Percentiles rank a stretch among this genome's conserved stretches.
phyloP scores from a whole-genome alignment of 2,113 vertebrate genomes.

The Plectropomus leopardus region DNA sequence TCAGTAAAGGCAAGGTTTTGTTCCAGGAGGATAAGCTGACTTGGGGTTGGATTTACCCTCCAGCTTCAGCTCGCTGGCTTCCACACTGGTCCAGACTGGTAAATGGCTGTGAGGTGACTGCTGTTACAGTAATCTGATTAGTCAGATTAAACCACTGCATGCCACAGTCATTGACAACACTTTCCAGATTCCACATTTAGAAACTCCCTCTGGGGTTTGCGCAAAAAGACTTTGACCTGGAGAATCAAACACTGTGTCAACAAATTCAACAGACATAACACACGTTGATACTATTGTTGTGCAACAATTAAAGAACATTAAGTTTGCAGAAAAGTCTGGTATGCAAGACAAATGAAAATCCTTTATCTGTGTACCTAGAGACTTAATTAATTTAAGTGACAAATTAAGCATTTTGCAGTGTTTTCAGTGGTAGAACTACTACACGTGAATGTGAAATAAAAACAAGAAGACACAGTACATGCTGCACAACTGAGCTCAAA shows the following conservation, averaged over 20 bases:
- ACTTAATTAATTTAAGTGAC: not conserved
- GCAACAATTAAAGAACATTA: not conserved
- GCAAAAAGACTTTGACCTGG: not conserved
- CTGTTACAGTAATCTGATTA: conserved; percentile 76
- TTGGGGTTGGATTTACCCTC: not conserved
- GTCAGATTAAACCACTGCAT: conserved; percentile 55
- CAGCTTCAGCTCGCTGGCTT: not conserved
- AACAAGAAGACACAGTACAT: too few species aligned
- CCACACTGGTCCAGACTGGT: not conserved
- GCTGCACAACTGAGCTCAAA: not conserved
- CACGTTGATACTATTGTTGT: not conserved
- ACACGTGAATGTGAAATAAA: too few species aligned
- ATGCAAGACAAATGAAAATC: too few species aligned
- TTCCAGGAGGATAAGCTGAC: not conserved
- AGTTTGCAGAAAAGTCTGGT: not conserved
- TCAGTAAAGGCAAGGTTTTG: not conserved
- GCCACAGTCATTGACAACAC: conserved; percentile 20
- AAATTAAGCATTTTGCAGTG: too few species aligned
- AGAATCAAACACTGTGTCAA: not conserved
- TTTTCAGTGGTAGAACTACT: not conserved
- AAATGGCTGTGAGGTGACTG: conserved; percentile 22
- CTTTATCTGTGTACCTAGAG: not conserved
- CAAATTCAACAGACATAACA: not conserved
- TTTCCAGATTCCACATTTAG: conserved; percentile 21
- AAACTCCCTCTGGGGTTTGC: not conserved